Percentiles rank a stretch among this genome's conserved stretches.
These are phyloP conservation scores for Pseudorhombus dupliciocellatus DNA, from an alignment of 2,113 vertebrate species.

Conservation along the genomic window DNA sequence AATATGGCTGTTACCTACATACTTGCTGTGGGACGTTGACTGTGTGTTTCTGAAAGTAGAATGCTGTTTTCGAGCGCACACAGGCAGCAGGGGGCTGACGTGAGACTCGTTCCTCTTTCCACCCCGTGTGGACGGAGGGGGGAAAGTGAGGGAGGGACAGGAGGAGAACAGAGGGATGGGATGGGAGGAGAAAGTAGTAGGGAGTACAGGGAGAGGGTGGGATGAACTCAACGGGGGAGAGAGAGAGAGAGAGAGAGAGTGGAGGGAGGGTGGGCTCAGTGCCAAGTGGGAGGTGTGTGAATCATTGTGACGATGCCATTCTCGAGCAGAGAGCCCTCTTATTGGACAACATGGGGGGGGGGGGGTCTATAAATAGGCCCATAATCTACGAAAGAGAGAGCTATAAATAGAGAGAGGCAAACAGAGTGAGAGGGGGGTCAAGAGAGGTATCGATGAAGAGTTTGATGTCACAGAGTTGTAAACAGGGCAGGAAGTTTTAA, in stretches of 20 bases:
- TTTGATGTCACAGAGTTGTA: conserved; percentile 17
- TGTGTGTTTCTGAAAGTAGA: conserved; percentile 6
- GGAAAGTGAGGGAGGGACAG: conserved; percentile 7
- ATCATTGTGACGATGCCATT: conserved; percentile 63
- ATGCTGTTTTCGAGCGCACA: conserved; percentile 1
- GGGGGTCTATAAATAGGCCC: conserved; percentile 72
- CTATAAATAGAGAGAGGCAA: conserved; percentile 73
- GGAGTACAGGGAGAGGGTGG: conserved; percentile 17
- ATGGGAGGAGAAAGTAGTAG: conserved; percentile 46
- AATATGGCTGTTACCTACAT: too few relatives aligned
- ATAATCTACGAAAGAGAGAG: conserved; percentile 68
- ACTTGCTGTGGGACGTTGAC: neutral
- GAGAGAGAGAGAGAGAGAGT: neutral
- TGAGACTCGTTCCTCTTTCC: conserved; percentile 54
- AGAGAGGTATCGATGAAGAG: conserved; percentile 20
- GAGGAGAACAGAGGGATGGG: conserved; percentile 33
- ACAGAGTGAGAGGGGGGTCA: conserved; percentile 30
- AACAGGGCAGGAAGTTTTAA: neutral
- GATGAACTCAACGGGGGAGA: conserved; percentile 6
- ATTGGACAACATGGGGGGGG: conserved; percentile 65
- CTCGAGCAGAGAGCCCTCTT: conserved; percentile 51
- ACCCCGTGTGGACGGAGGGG: conserved; percentile 29
- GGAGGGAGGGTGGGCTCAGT: conserved; percentile 21
- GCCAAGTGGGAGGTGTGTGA: conserved; percentile 69
- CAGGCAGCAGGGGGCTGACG: conserved; percentile 26